Conservation (phyloP, 1,140 invertebrate species). For the Drosophila rufa region DNA sequence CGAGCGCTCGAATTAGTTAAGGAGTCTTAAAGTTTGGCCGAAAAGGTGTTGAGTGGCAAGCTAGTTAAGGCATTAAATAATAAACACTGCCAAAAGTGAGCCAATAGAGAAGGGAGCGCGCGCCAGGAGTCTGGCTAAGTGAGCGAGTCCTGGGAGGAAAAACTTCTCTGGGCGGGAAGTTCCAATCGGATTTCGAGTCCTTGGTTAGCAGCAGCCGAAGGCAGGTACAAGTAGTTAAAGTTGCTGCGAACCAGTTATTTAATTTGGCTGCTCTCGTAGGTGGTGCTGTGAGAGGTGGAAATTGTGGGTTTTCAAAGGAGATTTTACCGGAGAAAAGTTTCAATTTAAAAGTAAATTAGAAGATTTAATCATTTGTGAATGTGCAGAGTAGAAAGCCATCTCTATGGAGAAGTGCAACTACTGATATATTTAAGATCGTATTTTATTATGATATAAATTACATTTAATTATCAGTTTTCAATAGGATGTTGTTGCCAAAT, state of each 20-base stretch:
- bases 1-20: slow-evolving; percentile 69
- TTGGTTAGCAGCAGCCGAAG: slow-evolving; percentile 1
- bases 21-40: slow-evolving; percentile 58
- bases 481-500: background rate
- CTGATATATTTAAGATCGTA: too few species aligned
- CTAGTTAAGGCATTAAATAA: slow-evolving; percentile 74
- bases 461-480: background rate
- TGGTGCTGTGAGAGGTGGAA: background rate
- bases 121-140: background rate
- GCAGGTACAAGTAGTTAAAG: slow-evolving; percentile 30
- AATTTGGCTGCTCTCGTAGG: slow-evolving; percentile 5
- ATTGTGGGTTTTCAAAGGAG: background rate
- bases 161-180: slow-evolving; percentile 11
- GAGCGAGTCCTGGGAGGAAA: slow-evolving; percentile 1
- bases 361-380: slow-evolving; percentile 16
- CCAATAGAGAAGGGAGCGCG: slow-evolving; percentile 30
- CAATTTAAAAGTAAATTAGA: slow-evolving; percentile 13
- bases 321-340: slow-evolving; percentile 2
- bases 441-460: background rate
- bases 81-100: slow-evolving; percentile 57
- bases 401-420: too few species aligned
- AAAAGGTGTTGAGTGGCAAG: slow-evolving; percentile 63
- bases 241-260: slow-evolving; percentile 24
- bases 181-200: slow-evolving; percentile 25
- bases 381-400: too few species aligned